Evolutionary conservation across 2,888 invertebrate genomes (phyloP), one percentile per base, ranked within the genome.

Genomic region (Pterostichus niger): DNA sequence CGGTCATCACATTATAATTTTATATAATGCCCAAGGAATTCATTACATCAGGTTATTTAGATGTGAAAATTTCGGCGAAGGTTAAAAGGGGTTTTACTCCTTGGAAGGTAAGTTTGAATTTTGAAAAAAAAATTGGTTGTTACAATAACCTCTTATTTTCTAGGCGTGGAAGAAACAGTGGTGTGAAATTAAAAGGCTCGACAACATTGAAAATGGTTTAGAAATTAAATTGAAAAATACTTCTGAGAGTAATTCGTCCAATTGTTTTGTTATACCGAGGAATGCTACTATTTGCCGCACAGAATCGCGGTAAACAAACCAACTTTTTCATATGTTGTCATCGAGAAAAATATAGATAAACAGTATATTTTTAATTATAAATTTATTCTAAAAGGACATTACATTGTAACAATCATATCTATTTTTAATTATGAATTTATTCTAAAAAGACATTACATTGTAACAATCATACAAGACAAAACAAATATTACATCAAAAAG

Each of bases 111-210:
- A 89, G 90, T 89, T 83, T 83, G 73, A 54, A 68, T 84, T 84
- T 85, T 84, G 68, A 84, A 85, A 82, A 61, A 24, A 31, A 71
- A 64, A 49, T 44, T 54, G 61, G 52, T 52, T 77, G 56, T 64
- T 77, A 61, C 46, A 49, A 73, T 82, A 78, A 76, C 73, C 77
- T 79, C 40, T 81, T 61, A 68, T 73, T 82, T 68, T 89, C 86
- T 88, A 93, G 93, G 92, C 93, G 84, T 93, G 93, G 93, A 93
- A 92, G 87, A 92, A 91, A 88, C 93, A 93, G 88, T 93, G 93
- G 93, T 93, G 93, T 87, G 93, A 93, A 87, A 90, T 93, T 86
- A 90, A 92, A 86, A 91, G 92, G 82, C 90, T 92, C 84, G 91
- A 92, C 84, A 91, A 91, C 84, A 90, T 91, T 84, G 90, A 91